Evolutionary conservation across 2,797 vertebrate species (phyloP).

Genomic region (Hippocampus kuda): DNA sequence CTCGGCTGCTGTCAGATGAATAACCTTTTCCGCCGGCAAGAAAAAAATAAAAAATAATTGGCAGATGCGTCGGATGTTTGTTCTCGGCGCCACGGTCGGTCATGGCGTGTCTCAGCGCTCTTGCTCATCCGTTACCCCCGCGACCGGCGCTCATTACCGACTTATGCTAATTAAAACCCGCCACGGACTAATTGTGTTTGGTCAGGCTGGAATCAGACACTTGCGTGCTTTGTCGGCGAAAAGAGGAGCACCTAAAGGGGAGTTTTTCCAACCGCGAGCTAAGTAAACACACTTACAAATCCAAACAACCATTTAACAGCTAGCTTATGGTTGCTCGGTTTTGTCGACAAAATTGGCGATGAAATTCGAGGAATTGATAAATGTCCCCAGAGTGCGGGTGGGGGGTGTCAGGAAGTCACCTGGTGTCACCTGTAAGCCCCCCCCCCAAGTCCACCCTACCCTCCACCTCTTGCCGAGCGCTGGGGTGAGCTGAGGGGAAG

Average conservation of each 20-base stretch:
- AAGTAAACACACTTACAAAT: background rate
- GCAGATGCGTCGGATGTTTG: constrained; percentile 37
- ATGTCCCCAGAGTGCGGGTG: background rate
- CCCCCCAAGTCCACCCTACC: constrained; percentile 4
- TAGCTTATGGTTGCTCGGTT: no score
- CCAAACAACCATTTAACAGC: background rate
- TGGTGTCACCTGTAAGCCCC: constrained; percentile 17
- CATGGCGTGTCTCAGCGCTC: background rate
- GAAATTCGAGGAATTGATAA: no score
- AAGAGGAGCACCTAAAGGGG: background rate
- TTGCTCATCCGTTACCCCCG: background rate
- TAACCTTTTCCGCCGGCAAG: constrained; percentile 48
- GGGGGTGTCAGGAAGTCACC: constrained; percentile 10
- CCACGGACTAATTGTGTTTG: constrained; percentile 26
- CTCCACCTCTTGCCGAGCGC: constrained; percentile 27
- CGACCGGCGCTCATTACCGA: constrained; percentile 1
- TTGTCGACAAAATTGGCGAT: no score
- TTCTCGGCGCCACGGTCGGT: constrained; percentile 2
- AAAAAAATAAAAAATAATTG: constrained; percentile 49
- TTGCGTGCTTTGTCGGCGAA: constrained; percentile 17
- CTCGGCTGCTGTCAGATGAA: constrained; percentile 40
- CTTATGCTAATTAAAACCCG: constrained; percentile 49
- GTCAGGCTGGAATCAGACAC: constrained; percentile 19
- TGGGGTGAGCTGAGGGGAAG: constrained; percentile 54
- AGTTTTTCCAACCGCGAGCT: background rate